Conservation (phyloP, 1,140 invertebrate genomes). For the Ceratoteleas bidentatus region DNA sequence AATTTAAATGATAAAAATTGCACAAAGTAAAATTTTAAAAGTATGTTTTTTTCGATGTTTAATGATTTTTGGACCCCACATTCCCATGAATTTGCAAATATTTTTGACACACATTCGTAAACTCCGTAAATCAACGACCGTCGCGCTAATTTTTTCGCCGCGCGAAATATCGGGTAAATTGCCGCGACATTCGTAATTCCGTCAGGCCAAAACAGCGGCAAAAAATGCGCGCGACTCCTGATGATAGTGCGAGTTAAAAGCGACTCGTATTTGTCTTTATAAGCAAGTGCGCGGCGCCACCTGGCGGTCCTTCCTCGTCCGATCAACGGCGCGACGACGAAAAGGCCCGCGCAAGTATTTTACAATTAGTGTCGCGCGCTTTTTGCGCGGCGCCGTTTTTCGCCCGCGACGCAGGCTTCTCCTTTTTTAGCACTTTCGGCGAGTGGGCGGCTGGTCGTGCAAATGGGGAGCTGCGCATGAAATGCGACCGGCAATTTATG, state of each 20-base stretch:
- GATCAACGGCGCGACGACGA: slow-evolving; percentile 30
- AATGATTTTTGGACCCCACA: too few relatives aligned
- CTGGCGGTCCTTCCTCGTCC: slow-evolving; percentile 33
- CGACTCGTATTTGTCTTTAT: slow-evolving; percentile 36
- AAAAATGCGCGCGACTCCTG: slow-evolving; percentile 15
- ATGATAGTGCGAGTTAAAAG: slow-evolving; percentile 14
- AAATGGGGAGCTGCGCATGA: slow-evolving; percentile 62
- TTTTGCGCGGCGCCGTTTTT: slow-evolving; percentile 39
- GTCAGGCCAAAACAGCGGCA: background rate
- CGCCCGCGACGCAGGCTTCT: slow-evolving; percentile 27
- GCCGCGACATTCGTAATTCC: background rate
- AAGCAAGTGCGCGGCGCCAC: slow-evolving; percentile 28
- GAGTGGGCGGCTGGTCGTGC: slow-evolving; percentile 23
- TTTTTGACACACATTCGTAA: too few relatives aligned
- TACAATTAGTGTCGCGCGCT: slow-evolving; percentile 64
- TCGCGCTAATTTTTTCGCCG: background rate
- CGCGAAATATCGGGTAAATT: background rate
- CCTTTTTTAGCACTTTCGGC: slow-evolving; percentile 42
- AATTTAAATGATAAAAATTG: too few relatives aligned
- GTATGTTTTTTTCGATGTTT: too few relatives aligned
- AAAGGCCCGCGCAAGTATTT: slow-evolving; percentile 60
- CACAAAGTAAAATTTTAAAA: too few relatives aligned
- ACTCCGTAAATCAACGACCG: too few relatives aligned
- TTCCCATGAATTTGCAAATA: too few relatives aligned
- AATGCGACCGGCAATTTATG: slow-evolving; percentile 69